Evolutionary conservation across 1,140 invertebrate genomes (phyloP), one percentile per base, ranked within the genome.

Genomic region (Drosophila tropicalis): DNA sequence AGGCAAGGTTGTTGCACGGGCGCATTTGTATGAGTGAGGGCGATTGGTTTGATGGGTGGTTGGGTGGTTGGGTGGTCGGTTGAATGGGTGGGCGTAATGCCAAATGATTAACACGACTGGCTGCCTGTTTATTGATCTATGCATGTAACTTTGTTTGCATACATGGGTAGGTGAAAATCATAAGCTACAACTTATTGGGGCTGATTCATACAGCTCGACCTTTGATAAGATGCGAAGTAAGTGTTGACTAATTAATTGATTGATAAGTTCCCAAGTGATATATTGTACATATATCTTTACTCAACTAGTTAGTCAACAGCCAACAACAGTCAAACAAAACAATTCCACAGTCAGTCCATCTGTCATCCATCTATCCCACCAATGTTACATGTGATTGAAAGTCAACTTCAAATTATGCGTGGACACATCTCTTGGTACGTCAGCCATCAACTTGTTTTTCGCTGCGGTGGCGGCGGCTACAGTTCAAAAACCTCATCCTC

Each of bases 401-500:
- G 44, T 54, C 12, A 25, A 29, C 32, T 22, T 51, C 22, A 32
- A 76, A 76, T 76, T 76, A 76, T 76, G 73, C 73, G 73, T 73
- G 36, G 58, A 75, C 73, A 76, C 65, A 65, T 63, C 13, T 34
- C 57, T 44, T 54, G 34, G 44, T 22, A 15, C 15, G 44, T 51
- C 12, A 51, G 44, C 9, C 15, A 47, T 51, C 44, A 51, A 44
- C 36, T 58, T 44, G 55, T 29, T 70, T 66, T 62, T 62, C 34
- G 19, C 7, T 9, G 54, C 22, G 54, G 25, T 29, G 15, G 47
- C 54, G 15, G 47, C 54, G 81, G 64, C 67, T 62, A 70, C 70
- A 81, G 81, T 85, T 85, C 81, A 85, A 86, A 81, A 85, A 85
- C 81, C 81, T 85, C 66, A 79, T 51, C 17, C 44, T 51, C 34